Conservation (phyloP, 64 coral and sea anemone species). For the Astreopora myriophthalma region DNA sequence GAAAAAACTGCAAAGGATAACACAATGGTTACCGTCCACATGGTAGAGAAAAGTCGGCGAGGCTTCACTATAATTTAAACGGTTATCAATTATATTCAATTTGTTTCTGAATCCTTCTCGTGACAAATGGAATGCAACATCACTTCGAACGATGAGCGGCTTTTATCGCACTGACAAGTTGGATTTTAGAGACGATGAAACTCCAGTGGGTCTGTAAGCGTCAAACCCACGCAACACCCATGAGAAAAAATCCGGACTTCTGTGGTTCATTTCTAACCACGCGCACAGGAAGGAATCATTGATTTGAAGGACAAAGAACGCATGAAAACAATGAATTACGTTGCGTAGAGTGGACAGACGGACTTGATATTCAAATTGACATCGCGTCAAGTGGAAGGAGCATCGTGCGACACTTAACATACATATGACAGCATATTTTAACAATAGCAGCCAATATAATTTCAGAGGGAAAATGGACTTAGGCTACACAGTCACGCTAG, state of each 20-base stretch:
- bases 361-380: constrained; percentile 15
- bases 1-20: neutral
- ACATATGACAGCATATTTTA: neutral
- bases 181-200: too few relatives aligned
- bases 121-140: neutral
- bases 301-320: neutral
- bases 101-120: neutral
- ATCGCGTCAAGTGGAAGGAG: neutral
- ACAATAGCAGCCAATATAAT: neutral
- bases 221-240: neutral
- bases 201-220: too few relatives aligned
- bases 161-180: too few relatives aligned
- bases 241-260: neutral
- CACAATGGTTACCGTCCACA: neutral
- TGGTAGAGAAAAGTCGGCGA: neutral
- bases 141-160: neutral
- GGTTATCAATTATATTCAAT: neutral
- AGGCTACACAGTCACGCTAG: too few relatives aligned
- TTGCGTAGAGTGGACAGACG: neutral
- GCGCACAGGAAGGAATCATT: neutral
- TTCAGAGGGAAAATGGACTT: too few relatives aligned
- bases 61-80: neutral
- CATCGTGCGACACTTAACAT: constrained; percentile 1
- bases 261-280: neutral
- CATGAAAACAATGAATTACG: constrained; percentile 3